Conservation (phyloP, 2,888 invertebrate species). For the Ceraclea dissimilis region DNA sequence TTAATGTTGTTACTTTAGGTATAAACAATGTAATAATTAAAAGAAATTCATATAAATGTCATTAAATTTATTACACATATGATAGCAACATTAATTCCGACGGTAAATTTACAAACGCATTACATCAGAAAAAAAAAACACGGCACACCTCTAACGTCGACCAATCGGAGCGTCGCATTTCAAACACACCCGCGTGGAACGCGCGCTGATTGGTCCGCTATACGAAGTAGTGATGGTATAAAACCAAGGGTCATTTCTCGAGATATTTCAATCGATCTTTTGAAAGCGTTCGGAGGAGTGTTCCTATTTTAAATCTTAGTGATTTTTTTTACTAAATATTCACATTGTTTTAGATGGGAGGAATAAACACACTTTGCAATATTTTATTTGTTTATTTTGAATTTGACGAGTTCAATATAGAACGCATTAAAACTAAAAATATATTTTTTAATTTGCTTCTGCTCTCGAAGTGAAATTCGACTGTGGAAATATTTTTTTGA, state of each 20-base stretch:
- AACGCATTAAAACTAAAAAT: background rate
- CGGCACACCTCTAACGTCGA: constrained; percentile 10
- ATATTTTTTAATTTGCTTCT: background rate
- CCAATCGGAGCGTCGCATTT: constrained; percentile 15
- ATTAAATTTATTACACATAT: too few relatives aligned
- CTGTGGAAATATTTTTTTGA: constrained; percentile 2
- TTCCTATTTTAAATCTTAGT: background rate
- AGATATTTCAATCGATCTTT: constrained; percentile 8
- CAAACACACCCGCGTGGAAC: constrained; percentile 13
- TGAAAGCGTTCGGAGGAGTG: constrained; percentile 2
- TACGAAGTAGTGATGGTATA: constrained; percentile 10
- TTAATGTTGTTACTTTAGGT: too few relatives aligned
- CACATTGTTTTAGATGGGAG: constrained; percentile 18
- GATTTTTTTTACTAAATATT: background rate
- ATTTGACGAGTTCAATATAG: constrained; percentile 9
- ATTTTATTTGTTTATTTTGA: constrained; percentile 15
- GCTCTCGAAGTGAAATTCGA: background rate
- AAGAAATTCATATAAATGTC: too few relatives aligned
- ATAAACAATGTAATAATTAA: too few relatives aligned
- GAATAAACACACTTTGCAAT: constrained; percentile 13
- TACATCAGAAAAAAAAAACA: constrained; percentile 17
- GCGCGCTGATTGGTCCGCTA: constrained; percentile 11
- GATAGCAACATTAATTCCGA: background rate
- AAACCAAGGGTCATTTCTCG: background rate
- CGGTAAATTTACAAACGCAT: background rate